phyloP scores from a whole-genome alignment of 2,888 invertebrate species.

The Leucophenga maculata region DNA sequence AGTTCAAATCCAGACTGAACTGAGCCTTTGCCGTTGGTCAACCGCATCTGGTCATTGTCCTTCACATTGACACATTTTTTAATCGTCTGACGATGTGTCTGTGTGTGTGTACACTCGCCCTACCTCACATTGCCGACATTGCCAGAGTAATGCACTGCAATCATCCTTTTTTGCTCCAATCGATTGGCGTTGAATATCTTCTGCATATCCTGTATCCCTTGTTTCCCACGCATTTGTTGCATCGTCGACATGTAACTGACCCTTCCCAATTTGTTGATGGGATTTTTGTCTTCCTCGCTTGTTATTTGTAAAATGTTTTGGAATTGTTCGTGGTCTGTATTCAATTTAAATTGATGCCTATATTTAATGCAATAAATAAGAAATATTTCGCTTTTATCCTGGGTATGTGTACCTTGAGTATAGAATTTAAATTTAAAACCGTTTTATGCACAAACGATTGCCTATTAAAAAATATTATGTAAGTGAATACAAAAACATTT shows the following conservation, averaged over 20 bases:
- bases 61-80: conserved; percentile 59
- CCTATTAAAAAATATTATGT: too few species aligned
- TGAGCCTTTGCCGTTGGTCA: conserved; percentile 40
- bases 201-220: background rate
- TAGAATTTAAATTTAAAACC: too few species aligned
- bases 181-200: background rate
- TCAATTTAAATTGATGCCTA: too few species aligned
- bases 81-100: background rate
- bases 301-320: too few species aligned
- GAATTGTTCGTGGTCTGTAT: too few species aligned
- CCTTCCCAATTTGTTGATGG: conserved; percentile 1
- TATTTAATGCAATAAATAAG: too few species aligned
- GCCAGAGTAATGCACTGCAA: background rate
- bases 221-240: conserved; percentile 10
- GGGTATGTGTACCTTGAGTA: too few species aligned
- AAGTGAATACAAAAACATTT: too few species aligned
- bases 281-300: too few species aligned
- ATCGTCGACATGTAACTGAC: conserved; percentile 17
- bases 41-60: conserved; percentile 39
- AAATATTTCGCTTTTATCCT: too few species aligned
- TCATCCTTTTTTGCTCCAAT: background rate
- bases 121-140: conserved; percentile 36
- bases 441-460: too few species aligned
- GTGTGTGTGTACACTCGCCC: background rate
- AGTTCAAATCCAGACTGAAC: conserved; percentile 36